Evolutionary conservation across 1,140 invertebrate species (phyloP).

Genomic region (Halictus rubicundus): DNA sequence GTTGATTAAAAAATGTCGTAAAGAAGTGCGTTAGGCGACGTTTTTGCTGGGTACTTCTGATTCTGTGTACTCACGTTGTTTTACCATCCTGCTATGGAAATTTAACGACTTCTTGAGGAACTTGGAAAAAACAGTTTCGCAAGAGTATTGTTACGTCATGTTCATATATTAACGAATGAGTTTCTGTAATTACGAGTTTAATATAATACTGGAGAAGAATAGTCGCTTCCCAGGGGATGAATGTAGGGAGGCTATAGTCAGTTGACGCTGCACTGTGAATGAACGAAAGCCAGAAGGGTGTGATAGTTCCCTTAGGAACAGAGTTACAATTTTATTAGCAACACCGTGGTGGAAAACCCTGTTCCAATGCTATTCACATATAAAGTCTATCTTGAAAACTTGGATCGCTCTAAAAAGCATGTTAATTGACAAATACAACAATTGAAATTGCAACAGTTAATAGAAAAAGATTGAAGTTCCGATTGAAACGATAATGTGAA

Average conservation of each 20-base stretch:
- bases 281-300: slow-evolving; percentile 20
- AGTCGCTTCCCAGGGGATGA: neutral
- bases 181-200: neutral
- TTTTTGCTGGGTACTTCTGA: no score
- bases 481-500: no score
- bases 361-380: slow-evolving; percentile 1
- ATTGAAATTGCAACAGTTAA: no score
- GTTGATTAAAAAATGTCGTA: no score
- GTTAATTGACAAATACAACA: neutral
- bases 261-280: slow-evolving; percentile 13
- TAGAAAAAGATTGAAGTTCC: no score
- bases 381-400: neutral
- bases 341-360: slow-evolving; percentile 6
- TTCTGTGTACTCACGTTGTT: no score
- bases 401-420: neutral
- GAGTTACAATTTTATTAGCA: slow-evolving; percentile 28
- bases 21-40: no score
- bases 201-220: neutral
- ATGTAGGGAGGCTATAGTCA: slow-evolving; percentile 8
- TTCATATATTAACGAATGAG: no score
- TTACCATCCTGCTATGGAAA: no score
- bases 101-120: no score
- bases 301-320: slow-evolving; percentile 21
- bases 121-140: no score
- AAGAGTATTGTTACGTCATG: no score